Conservation (phyloP, 2,888 invertebrate species). For the Oxycera nigricornis region DNA sequence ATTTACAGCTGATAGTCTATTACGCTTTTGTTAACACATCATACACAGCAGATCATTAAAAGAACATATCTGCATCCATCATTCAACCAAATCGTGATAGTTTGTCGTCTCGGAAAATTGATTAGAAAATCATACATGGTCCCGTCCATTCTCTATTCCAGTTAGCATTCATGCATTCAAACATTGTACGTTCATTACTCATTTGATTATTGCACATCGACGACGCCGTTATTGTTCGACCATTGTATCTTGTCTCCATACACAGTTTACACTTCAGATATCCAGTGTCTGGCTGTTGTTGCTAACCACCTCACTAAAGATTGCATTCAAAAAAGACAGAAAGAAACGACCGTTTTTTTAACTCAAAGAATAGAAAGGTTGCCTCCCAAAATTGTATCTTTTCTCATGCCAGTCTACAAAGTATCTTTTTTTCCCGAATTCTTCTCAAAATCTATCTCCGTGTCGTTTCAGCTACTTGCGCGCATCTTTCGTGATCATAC, state of each 20-base stretch:
- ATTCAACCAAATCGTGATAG: too few species aligned
- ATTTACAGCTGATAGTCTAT: not conserved
- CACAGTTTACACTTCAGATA: not conserved
- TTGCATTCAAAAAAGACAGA: not conserved
- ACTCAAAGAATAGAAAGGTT: too few species aligned
- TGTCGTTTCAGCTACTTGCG: not conserved
- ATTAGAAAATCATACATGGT: not conserved
- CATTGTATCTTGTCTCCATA: slow-evolving; percentile 2
- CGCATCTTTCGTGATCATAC: not conserved
- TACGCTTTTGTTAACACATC: not conserved
- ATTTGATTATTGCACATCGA: slow-evolving; percentile 14
- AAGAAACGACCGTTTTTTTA: not conserved
- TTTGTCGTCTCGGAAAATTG: not conserved
- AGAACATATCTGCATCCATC: too few species aligned
- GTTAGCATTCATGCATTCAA: not conserved
- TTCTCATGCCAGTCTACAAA: not conserved
- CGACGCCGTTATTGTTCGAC: slow-evolving; percentile 43
- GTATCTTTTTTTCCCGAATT: not conserved
- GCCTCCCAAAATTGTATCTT: too few species aligned
- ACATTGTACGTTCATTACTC: not conserved
- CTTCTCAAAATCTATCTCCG: not conserved
- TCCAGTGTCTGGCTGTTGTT: slow-evolving; percentile 8
- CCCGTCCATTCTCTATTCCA: not conserved
- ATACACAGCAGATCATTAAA: too few species aligned
- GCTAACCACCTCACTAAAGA: slow-evolving; percentile 40